phyloP scores from a whole-genome alignment of 2,113 vertebrate species.

The Jaculus jaculus region DNA sequence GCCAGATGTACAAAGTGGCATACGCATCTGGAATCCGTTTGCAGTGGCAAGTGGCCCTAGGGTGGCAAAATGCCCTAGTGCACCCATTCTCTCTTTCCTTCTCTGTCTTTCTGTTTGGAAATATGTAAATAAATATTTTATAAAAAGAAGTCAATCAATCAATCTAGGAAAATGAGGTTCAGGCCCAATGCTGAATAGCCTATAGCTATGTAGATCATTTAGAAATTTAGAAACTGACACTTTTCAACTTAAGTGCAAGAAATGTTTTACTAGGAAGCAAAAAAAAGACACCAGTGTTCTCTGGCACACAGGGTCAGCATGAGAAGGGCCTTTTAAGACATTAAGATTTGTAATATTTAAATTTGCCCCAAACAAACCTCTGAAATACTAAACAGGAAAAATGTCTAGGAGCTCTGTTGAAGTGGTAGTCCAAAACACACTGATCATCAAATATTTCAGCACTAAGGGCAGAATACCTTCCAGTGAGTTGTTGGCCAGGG shows the following conservation, averaged over 20 bases:
- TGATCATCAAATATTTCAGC: not conserved
- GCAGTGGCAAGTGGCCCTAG: too few species aligned
- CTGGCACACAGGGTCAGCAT: not conserved
- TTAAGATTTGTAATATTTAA: not conserved
- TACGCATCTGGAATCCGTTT: too few species aligned
- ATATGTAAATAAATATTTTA: too few species aligned
- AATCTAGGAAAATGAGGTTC: slow-evolving; percentile 3
- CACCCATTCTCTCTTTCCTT: too few species aligned
- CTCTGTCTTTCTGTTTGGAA: too few species aligned
- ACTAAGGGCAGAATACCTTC: too few species aligned
- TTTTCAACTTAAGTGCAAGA: slow-evolving; percentile 41
- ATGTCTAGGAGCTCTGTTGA: not conserved
- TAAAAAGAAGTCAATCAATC: not conserved
- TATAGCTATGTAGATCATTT: not conserved
- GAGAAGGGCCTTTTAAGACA: slow-evolving; percentile 25
- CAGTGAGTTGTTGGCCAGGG: too few species aligned
- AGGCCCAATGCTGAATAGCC: not conserved
- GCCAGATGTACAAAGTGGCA: not conserved
- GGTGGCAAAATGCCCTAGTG: too few species aligned
- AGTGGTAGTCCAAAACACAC: not conserved
- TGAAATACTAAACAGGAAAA: slow-evolving; percentile 5
- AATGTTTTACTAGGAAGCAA: not conserved
- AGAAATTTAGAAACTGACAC: not conserved
- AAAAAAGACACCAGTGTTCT: not conserved
- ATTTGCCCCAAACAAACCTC: slow-evolving; percentile 19